phyloP scores from a whole-genome alignment of 1,140 invertebrate genomes.

The Sitobion miscanthi region DNA sequence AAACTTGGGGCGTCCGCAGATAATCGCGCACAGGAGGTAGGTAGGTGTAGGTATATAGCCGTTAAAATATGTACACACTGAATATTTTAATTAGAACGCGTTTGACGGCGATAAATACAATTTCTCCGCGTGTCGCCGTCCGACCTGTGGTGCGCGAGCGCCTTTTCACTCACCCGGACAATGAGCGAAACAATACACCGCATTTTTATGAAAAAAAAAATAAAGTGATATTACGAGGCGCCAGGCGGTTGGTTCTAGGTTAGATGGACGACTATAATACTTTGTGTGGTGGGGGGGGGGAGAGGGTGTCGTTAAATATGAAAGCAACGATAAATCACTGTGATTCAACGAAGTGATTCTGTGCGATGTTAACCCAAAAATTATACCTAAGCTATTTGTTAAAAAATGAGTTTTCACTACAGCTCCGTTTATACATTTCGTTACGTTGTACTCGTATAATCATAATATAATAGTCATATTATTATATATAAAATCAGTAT shows the following conservation, averaged over 20 bases:
- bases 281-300: not conserved
- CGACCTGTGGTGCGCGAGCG: not conserved
- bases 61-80: conserved; percentile 11
- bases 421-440: not conserved
- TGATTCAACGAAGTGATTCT: not conserved
- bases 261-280: not conserved
- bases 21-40: not conserved
- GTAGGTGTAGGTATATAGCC: not conserved
- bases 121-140: not conserved
- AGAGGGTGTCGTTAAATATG: not conserved
- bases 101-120: not conserved
- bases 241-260: not conserved
- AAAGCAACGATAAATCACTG: not conserved
- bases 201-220: not conserved
- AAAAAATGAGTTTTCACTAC: not conserved
- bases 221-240: not conserved
- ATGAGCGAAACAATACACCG: not conserved
- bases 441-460: not conserved
- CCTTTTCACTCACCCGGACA: not conserved
- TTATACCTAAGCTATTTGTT: not conserved
- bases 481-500: too few relatives aligned
- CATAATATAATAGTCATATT: not conserved
- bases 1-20: conserved; percentile 1
- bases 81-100: conserved; percentile 10
- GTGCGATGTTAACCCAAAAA: not conserved